Conservation (phyloP, 30 jellyfish, hydroid and myxozoan genomes). For the Turritopsis rubra region DNA sequence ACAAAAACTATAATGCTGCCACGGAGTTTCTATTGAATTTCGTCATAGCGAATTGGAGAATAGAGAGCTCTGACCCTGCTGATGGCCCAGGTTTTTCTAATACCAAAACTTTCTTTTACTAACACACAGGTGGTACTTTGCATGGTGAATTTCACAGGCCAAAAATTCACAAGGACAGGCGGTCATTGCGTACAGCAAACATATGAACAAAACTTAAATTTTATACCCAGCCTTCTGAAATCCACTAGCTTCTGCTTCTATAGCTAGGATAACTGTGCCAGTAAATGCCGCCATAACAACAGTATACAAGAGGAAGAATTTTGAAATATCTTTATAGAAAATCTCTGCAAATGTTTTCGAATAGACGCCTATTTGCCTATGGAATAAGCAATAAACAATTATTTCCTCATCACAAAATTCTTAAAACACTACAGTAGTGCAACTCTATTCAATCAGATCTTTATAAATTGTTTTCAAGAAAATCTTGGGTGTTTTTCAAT, state of each 20-base stretch:
- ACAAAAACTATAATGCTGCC: no score
- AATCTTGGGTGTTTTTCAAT: no score
- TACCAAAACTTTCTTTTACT: no score
- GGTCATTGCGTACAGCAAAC: background rate
- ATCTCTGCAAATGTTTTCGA: constrained; percentile 49
- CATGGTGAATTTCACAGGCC: no score
- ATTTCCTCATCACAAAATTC: background rate
- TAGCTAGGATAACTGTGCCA: constrained; percentile 60
- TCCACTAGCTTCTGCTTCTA: constrained; percentile 31
- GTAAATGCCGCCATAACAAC: constrained; percentile 51
- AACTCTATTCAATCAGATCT: no score
- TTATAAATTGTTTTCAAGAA: no score
- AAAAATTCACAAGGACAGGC: no score
- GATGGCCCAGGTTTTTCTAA: no score
- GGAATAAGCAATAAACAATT: background rate
- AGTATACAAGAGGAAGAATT: constrained; percentile 41
- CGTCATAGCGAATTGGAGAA: no score
- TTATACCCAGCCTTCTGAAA: background rate
- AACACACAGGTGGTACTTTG: no score
- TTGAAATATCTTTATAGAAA: constrained; percentile 44
- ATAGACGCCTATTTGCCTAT: constrained; percentile 56
- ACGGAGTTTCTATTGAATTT: no score
- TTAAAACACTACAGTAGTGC: background rate
- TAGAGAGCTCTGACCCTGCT: no score
- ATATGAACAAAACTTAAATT: background rate